Percentiles rank a stretch among this genome's conserved stretches.
phyloP scores from a whole-genome alignment of 2,113 vertebrate genomes.

The Erythrocercus mccallii region DNA sequence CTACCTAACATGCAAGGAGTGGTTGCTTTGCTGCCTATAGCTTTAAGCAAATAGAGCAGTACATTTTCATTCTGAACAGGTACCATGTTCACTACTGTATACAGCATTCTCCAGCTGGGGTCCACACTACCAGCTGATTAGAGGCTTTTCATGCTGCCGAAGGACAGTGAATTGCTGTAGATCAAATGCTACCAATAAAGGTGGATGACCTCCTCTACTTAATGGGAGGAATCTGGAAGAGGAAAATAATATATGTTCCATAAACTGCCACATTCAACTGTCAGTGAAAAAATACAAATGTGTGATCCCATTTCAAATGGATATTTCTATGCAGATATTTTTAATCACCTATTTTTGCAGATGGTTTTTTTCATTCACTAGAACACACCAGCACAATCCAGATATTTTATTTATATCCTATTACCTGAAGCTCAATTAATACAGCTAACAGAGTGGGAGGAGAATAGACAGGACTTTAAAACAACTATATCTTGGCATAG shows the following conservation, averaged over 20 bases:
- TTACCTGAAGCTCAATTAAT: background rate
- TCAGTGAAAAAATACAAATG: background rate
- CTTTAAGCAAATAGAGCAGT: background rate
- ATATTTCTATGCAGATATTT: background rate
- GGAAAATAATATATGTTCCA: background rate
- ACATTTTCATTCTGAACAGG: slow-evolving; percentile 43
- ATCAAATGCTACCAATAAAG: slow-evolving; percentile 32
- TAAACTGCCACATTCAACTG: background rate
- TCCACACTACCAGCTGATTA: background rate
- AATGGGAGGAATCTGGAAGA: slow-evolving; percentile 2
- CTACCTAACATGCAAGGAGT: background rate
- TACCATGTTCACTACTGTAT: background rate
- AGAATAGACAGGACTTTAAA: background rate
- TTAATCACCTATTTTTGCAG: background rate
- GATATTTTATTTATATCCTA: background rate
- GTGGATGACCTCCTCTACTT: background rate
- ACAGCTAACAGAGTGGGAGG: background rate
- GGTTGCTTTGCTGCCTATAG: background rate
- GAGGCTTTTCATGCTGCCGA: slow-evolving; percentile 37
- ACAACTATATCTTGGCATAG: background rate
- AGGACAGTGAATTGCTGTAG: slow-evolving; percentile 33
- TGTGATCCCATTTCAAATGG: background rate
- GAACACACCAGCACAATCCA: background rate
- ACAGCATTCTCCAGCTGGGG: slow-evolving; percentile 14
- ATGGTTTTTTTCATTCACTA: background rate